Conservation (phyloP, 2,797 vertebrate species). For the Argentina silus region DNA sequence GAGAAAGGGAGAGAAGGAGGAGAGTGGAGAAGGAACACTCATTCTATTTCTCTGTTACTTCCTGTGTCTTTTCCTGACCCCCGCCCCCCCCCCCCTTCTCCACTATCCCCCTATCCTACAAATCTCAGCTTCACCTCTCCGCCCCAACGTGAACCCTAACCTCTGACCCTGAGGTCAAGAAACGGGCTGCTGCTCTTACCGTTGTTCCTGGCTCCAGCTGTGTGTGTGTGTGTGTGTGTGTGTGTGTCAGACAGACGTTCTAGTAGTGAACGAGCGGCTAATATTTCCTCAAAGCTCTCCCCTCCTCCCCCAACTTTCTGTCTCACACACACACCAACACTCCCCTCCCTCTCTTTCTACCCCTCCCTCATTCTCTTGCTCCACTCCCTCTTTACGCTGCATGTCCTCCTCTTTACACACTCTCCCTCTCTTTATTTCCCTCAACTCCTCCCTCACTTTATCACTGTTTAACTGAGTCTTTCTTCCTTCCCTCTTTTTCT, state of each 20-base stretch:
- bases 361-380: constrained; percentile 20
- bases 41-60: constrained; percentile 15
- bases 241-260: background rate
- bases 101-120: background rate
- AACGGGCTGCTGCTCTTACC: constrained; percentile 31
- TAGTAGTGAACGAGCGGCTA: constrained; percentile 17
- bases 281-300: constrained; percentile 39
- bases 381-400: constrained; percentile 1
- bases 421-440: background rate
- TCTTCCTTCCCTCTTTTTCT: background rate
- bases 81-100: background rate
- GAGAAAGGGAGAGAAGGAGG: background rate
- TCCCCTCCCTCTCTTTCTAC: background rate
- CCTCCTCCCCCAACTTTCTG: background rate
- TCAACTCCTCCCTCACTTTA: background rate
- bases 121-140: background rate
- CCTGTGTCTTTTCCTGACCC: constrained; percentile 24
- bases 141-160: background rate
- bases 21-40: background rate
- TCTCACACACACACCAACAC: background rate
- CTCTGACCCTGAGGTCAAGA: background rate
- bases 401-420: background rate
- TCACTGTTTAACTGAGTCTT: background rate
- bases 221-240: background rate
- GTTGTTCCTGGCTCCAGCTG: constrained; percentile 17